These are phyloP conservation scores for Callimorpha dominula DNA, from an alignment of 2,888 invertebrate genomes.

Conservation along the genomic window DNA sequence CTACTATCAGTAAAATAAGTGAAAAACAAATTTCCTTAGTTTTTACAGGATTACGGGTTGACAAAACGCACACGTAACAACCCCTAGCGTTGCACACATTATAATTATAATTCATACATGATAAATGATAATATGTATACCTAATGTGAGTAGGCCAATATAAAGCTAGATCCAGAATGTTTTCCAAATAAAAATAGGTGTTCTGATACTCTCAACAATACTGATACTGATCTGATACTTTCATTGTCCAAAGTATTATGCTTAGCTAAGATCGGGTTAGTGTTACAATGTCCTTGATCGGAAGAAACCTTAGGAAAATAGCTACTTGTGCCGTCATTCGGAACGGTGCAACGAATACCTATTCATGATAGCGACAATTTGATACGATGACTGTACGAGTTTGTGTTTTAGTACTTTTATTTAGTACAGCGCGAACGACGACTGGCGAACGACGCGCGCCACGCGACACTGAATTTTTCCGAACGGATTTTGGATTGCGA, in stretches of 20 bases:
- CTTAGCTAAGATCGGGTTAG: constrained; percentile 5
- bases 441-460: constrained; percentile 73
- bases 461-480: constrained; percentile 57
- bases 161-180: too few species aligned
- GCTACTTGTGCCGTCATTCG: constrained; percentile 46
- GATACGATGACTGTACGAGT: constrained; percentile 66
- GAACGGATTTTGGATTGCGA: constrained; percentile 60
- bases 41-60: too few species aligned
- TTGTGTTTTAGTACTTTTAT: constrained; percentile 70
- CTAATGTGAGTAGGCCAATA: too few species aligned
- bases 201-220: not conserved
- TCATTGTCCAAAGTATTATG: not conserved
- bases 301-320: constrained; percentile 50
- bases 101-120: too few species aligned
- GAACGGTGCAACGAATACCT: constrained; percentile 53
- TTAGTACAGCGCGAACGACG: constrained; percentile 78
- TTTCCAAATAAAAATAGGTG: too few species aligned
- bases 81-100: too few species aligned
- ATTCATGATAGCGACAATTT: constrained; percentile 63
- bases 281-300: constrained; percentile 37
- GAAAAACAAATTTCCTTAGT: too few species aligned
- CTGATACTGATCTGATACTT: too few species aligned
- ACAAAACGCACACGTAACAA: too few species aligned
- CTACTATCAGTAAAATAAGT: too few species aligned
- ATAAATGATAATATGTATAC: too few species aligned